Evolutionary conservation across 2,888 invertebrate species (phyloP), one percentile per base, ranked within the genome.

Genomic region (Drosophila paranaensis): DNA sequence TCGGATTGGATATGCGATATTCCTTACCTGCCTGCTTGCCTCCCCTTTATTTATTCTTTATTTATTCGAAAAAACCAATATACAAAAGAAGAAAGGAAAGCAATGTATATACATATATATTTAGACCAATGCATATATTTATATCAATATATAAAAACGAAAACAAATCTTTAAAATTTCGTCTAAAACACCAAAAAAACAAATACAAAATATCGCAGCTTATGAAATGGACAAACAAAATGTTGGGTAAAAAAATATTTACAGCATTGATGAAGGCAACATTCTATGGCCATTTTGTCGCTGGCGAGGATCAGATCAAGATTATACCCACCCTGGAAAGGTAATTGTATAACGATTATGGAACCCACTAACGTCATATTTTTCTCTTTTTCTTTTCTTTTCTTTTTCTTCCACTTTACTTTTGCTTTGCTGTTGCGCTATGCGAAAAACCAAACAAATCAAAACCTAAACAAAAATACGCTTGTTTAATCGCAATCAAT

Each of bases 231-330:
- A 93, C 95, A 77, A 95, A 96, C 84, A 94, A 94, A 69, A 81
- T 98, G 64, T 92, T 98, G 70, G 99, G 99, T 40, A 95, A 96
- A 90, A 95, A 93, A 77, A 91, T 99, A 74, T 99, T 99, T 93
- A 95, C 95, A 74, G 89, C 93, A 74, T 80, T 98, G 71, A 98
- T 99, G 98, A 98, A 97, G 93, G 94, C 95, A 51, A 97, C 99
- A 30, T 99, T 99, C 94, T 99, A 99, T 93, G 99, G 99, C 10
- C 99, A 99, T 93, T 99, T 99, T 94, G 99, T 99, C 60, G 99
- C 99, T 58, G 99, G 99, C 66, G 97, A 98, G 92, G 97, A 98
- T 93, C 96, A 97, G 93, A 94, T 95, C 86, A 96, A 96, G 92
- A 97, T 98, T 91, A 95, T 95, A 83, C 98, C 98, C 42, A 96